Evolutionary conservation across 2,797 vertebrate genomes (phyloP).

Genomic region (Pristis pectinata): DNA sequence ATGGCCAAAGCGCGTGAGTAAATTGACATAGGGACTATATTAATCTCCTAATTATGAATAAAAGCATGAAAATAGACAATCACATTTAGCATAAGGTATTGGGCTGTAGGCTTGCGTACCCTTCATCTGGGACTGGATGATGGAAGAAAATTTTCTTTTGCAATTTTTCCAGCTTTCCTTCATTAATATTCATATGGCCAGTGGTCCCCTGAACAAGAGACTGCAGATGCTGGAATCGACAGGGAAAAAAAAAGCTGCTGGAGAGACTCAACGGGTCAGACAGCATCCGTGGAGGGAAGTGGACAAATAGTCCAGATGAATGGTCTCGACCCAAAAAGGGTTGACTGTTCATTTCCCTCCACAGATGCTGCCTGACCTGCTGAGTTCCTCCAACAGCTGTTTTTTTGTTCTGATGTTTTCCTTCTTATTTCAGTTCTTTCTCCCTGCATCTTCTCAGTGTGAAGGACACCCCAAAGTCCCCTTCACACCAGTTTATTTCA

Average conservation of each 20-base stretch:
- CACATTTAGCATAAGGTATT: background rate
- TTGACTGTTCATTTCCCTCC: no score
- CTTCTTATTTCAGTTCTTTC: background rate
- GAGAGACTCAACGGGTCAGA: no score
- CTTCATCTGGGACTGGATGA: background rate
- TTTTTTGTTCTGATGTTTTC: background rate
- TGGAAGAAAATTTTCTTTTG: background rate
- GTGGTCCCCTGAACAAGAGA: background rate
- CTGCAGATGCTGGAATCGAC: no score
- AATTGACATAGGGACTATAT: background rate
- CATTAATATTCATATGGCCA: background rate
- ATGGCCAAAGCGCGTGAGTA: background rate
- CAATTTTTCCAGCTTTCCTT: background rate
- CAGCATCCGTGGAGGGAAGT: no score
- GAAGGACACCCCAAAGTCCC: no score
- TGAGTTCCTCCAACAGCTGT: no score
- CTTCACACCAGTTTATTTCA: background rate
- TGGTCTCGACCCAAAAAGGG: no score
- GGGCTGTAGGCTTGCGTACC: background rate
- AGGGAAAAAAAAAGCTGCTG: no score
- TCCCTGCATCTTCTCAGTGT: background rate
- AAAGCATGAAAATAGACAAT: conserved; percentile 3
- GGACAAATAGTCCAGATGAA: no score
- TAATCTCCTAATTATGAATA: conserved; percentile 31
- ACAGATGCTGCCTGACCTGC: no score